A percentile compares a stretch with the other conserved stretches of the same genome.
Evolutionary conservation across 2,113 vertebrate species (phyloP).

Genomic region (Chascanopsetta lugubris): DNA sequence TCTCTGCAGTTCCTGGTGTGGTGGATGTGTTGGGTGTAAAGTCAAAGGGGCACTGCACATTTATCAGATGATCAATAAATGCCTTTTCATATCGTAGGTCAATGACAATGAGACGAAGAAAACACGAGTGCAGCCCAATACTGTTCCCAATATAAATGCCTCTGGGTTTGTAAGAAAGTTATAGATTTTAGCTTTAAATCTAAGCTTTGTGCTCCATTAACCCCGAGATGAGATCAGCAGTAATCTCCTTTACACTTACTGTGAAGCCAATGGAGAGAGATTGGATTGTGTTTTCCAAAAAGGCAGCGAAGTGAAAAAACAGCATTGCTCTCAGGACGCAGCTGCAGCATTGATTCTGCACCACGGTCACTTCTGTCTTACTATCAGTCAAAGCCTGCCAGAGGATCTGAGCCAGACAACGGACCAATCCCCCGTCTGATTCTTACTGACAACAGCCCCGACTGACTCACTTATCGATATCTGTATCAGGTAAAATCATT

Average conservation of each 20-base stretch:
- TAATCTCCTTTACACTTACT: slow-evolving; percentile 88
- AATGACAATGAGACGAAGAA: not conserved
- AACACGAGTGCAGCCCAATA: not conserved
- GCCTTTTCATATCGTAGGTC: not conserved
- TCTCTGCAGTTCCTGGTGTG: not conserved
- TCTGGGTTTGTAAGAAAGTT: not conserved
- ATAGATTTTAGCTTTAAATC: slow-evolving; percentile 56
- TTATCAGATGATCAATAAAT: not conserved
- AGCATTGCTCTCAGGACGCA: slow-evolving; percentile 41
- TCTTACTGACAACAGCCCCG: slow-evolving; percentile 41
- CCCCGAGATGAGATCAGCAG: slow-evolving; percentile 88
- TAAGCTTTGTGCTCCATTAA: slow-evolving; percentile 89
- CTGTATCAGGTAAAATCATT: slow-evolving; percentile 60
- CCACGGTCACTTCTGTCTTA: slow-evolving; percentile 51
- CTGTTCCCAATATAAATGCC: too few species aligned
- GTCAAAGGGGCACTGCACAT: not conserved
- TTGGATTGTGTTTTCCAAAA: slow-evolving; percentile 87
- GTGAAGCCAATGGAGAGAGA: slow-evolving; percentile 85
- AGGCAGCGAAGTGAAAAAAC: slow-evolving; percentile 56
- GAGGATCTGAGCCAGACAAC: slow-evolving; percentile 52
- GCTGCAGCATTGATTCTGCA: slow-evolving; percentile 58
- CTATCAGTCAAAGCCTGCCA: slow-evolving; percentile 47
- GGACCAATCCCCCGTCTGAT: slow-evolving; percentile 36
- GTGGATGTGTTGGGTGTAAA: not conserved
- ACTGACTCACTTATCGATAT: slow-evolving; percentile 66